These are phyloP conservation scores for Platysteira castanea DNA, from an alignment of 2,113 vertebrate species.

Conservation along the genomic window DNA sequence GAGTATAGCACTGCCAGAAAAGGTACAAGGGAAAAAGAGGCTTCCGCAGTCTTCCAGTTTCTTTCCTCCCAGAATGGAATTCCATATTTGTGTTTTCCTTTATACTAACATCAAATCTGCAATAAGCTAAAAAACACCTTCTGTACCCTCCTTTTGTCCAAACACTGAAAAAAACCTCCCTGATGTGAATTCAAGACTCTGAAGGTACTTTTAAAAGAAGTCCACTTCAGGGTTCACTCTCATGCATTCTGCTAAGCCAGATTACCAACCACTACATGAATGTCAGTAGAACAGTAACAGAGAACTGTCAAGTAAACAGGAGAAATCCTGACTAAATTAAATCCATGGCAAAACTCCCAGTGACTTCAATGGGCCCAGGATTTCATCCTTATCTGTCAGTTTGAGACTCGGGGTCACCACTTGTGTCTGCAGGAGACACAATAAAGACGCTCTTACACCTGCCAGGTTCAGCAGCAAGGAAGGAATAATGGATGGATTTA, in stretches of 20 bases:
- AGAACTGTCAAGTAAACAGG: background rate
- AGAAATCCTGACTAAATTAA: background rate
- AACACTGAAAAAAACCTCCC: background rate
- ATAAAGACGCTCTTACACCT: no score
- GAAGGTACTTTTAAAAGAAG: background rate
- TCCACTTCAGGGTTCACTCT: background rate
- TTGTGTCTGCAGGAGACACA: no score
- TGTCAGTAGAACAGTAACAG: background rate
- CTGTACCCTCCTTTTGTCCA: background rate
- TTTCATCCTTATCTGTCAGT: background rate
- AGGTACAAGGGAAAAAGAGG: background rate
- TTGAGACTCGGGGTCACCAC: no score
- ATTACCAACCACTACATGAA: background rate
- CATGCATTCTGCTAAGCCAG: background rate
- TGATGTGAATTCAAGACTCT: slow-evolving; percentile 9
- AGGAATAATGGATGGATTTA: no score
- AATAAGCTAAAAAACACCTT: background rate
- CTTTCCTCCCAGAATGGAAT: background rate
- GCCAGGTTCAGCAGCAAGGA: no score
- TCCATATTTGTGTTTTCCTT: background rate
- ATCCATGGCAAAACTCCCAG: background rate
- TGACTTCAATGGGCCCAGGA: background rate
- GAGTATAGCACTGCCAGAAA: background rate
- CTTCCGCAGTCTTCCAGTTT: background rate
- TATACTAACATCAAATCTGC: background rate